Evolutionary conservation across 2,797 vertebrate species (phyloP).

Genomic region (Molossus molossus): DNA sequence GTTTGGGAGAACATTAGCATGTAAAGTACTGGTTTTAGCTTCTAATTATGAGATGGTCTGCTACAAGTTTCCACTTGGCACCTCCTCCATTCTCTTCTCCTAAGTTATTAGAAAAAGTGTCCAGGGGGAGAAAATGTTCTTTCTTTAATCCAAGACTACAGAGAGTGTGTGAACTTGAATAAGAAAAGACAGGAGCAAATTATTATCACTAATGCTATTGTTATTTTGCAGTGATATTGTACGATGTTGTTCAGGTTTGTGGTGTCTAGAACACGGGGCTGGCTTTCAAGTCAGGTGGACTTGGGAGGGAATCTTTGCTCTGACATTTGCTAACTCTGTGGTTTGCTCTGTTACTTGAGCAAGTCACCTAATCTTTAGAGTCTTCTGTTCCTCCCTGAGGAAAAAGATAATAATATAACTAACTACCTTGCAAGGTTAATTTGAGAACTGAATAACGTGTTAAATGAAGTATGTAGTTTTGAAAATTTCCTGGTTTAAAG

Average conservation of each 20-base stretch:
- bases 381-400: not conserved
- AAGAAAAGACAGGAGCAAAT: not conserved
- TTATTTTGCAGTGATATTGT: not conserved
- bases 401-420: constrained; percentile 1
- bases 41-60: not conserved
- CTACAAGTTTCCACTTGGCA: not conserved
- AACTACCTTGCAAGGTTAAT: constrained; percentile 42
- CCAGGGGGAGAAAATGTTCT: not conserved
- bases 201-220: not conserved
- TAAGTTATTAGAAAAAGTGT: constrained; percentile 53
- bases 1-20: not conserved
- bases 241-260: not conserved
- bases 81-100: constrained; percentile 9
- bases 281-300: not conserved
- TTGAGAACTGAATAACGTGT: constrained; percentile 23
- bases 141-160: constrained; percentile 33
- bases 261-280: not conserved
- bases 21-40: not conserved
- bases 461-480: constrained; percentile 43
- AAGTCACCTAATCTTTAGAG: constrained; percentile 47
- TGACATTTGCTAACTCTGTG: not conserved
- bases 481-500: constrained; percentile 60
- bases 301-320: not conserved
- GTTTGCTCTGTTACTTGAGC: not conserved
- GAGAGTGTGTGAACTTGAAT: not conserved